Evolutionary conservation across 2,888 invertebrate genomes (phyloP), one percentile per base, ranked within the genome.

Genomic region (Drosophila basisetae): DNA sequence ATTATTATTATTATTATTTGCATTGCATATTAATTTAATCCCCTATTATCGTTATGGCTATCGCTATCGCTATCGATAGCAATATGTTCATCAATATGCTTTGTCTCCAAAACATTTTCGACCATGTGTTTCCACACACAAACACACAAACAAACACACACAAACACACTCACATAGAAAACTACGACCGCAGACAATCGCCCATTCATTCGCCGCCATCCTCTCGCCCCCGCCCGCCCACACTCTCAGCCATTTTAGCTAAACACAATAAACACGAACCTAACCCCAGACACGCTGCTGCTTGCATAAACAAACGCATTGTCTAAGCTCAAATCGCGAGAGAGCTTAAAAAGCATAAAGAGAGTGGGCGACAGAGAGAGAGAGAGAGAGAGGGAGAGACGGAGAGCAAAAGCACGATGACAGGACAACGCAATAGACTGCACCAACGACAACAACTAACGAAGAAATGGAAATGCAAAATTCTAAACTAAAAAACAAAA

Each of bases 281-380:
- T 73, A 84, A 70, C 58, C 63, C 68, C 64, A 83, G 75, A 68
- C 70, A 72, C 60, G 50, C 60, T 4, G 47, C 68, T 74, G 64
- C 72, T 68, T 76, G 76, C 43, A 73, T 74, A 70, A 73, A 79
- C 73, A 65, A 80, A 76, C 67, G 84, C 70, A 89, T 83, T 83
- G 89, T 89, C 86, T 89, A 89, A 86, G 81, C 89, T 67, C 30
- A 43, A 56, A 39, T 50, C 56, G 76, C 43, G 63, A 75, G 75
- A 69, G 58, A 62, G 55, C 52, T 47, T 56, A n/a, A 22, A 56
- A 41, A 58, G 30, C 39, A 47, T 47, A 47, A 2, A 25, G 47
- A 47, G 47, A 53, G 47, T 58, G 64, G 64, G 59, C 22, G 70
- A 7, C 61, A 33, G 56, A 64, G 64, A 30, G 41, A 37, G n/a